Evolutionary conservation across 2,888 invertebrate species (phyloP).

Genomic region (Panopea generosa): DNA sequence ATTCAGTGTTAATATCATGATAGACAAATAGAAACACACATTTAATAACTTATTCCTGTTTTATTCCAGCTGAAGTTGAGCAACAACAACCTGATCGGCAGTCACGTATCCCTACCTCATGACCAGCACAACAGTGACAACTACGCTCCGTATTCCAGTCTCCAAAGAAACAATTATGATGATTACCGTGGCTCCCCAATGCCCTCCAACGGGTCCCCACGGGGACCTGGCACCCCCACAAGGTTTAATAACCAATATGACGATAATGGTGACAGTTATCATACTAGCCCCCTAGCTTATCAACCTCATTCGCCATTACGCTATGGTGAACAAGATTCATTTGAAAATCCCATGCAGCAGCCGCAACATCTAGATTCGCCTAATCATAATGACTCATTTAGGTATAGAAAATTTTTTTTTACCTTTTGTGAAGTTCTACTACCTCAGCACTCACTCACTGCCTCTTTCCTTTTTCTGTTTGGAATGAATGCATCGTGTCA

Average conservation of each 20-base stretch:
- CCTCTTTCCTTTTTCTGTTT: neutral
- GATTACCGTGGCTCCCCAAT: conserved; percentile 62
- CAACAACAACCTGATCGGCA: conserved; percentile 40
- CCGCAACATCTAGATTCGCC: conserved; percentile 41
- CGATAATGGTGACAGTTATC: conserved; percentile 64
- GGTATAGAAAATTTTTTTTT: conserved; percentile 45
- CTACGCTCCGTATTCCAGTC: conserved; percentile 70
- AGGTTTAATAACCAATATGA: conserved; percentile 72
- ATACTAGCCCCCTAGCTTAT: conserved; percentile 50
- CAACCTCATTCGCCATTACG: conserved; percentile 42
- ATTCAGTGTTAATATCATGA: too few species aligned
- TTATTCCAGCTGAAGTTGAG: conserved; percentile 53
- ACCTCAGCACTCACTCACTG: conserved; percentile 8
- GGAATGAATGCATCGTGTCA: neutral
- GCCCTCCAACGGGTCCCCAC: conserved; percentile 61
- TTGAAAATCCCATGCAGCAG: conserved; percentile 62
- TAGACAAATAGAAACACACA: too few species aligned
- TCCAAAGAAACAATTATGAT: conserved; percentile 54
- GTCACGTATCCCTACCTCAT: conserved; percentile 56
- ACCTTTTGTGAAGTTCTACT: too few species aligned
- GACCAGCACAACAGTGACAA: conserved; percentile 69
- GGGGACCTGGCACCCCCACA: conserved; percentile 66
- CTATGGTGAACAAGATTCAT: conserved; percentile 54
- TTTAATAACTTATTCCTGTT: too few species aligned
- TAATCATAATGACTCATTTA: conserved; percentile 59